Conservation (phyloP, 37 sponge, comb jelly and placozoan genomes). For the Spongilla lacustris region DNA sequence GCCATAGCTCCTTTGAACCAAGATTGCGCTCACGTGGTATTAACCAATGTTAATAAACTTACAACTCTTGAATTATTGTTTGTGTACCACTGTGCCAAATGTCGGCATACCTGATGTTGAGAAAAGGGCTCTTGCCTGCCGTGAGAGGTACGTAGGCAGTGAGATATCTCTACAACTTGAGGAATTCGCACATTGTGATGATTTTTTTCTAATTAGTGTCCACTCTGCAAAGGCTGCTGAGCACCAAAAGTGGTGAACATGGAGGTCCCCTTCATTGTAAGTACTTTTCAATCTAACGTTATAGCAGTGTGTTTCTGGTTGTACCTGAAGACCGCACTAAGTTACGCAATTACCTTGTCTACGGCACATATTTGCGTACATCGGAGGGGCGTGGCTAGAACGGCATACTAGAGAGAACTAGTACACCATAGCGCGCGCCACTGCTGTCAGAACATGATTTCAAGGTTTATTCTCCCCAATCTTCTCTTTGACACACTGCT, state of each 20-base stretch:
- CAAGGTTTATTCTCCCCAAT: too few relatives aligned
- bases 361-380: not conserved
- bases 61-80: not conserved
- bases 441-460: too few relatives aligned
- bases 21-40: not conserved
- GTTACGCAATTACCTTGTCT: not conserved
- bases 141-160: not conserved
- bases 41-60: not conserved
- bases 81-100: not conserved
- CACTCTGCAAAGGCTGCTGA: not conserved
- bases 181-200: not conserved
- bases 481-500: too few relatives aligned
- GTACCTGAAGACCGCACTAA: not conserved
- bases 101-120: not conserved
- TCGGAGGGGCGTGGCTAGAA: not conserved
- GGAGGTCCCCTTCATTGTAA: not conserved
- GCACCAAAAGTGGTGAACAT: not conserved
- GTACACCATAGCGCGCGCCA: too few relatives aligned
- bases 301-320: not conserved
- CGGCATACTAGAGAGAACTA: not conserved
- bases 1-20: slow-evolving; percentile 3
- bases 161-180: not conserved
- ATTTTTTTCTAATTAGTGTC: not conserved
- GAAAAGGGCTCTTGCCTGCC: not conserved
- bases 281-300: not conserved